Conservation (phyloP, 37 sponge, comb jelly and placozoan genomes). For the Diacarnus erythraeanus region DNA sequence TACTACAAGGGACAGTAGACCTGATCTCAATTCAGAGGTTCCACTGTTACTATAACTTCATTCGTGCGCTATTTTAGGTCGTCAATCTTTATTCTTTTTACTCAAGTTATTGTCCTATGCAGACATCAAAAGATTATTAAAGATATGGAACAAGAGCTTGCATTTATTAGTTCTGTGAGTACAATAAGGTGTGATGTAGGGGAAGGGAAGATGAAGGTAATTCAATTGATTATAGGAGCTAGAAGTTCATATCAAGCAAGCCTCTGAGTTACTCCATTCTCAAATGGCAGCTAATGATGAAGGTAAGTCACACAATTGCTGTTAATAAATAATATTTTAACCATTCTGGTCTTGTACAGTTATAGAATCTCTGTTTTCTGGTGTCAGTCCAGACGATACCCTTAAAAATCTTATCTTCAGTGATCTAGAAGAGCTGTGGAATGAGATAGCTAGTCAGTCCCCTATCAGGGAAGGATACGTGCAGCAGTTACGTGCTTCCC, state of each 20-base stretch:
- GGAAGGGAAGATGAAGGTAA: not conserved
- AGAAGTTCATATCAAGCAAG: constrained; percentile 23
- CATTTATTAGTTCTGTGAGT: constrained; percentile 42
- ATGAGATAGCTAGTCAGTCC: constrained; percentile 6
- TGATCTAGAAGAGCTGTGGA: constrained; percentile 30
- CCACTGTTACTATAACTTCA: no score
- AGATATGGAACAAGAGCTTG: constrained; percentile 62
- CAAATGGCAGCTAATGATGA: constrained; percentile 21
- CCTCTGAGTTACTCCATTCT: constrained; percentile 12
- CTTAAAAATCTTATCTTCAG: not conserved
- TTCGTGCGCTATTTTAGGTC: no score
- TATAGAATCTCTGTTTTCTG: not conserved
- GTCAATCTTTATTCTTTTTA: no score
- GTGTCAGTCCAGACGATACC: not conserved
- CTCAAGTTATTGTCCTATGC: not conserved
- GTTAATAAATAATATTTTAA: no score
- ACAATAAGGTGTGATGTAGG: not conserved
- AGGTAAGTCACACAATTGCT: no score
- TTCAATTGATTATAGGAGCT: constrained; percentile 21
- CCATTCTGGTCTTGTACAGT: not conserved
- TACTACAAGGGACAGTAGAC: no score
- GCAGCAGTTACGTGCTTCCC: constrained; percentile 3
- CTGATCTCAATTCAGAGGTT: no score
- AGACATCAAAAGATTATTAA: constrained; percentile 37
- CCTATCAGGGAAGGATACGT: constrained; percentile 8